Evolutionary conservation across 2,888 invertebrate species (phyloP).

Genomic region (Linnaemya vulpina): DNA sequence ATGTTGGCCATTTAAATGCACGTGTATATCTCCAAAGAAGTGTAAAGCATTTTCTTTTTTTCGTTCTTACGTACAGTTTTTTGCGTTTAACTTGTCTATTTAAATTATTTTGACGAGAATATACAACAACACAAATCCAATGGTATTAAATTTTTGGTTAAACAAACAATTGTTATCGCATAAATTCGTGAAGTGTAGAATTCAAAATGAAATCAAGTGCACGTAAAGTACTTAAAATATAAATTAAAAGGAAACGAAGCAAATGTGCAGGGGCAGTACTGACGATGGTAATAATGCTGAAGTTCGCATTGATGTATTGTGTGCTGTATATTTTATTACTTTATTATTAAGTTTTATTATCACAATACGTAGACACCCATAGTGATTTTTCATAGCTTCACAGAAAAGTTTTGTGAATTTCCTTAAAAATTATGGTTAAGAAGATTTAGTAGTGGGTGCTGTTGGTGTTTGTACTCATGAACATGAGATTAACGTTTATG

Average conservation of each 20-base stretch:
- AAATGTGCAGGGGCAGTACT: conserved; percentile 3
- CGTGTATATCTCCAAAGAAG: conserved; percentile 58
- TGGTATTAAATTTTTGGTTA: neutral
- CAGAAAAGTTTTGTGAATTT: no score
- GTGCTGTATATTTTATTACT: conserved; percentile 14
- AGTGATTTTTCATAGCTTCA: no score
- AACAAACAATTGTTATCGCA: neutral
- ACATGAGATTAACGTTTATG: conserved; percentile 54
- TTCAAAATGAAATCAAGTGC: conserved; percentile 60
- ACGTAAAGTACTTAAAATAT: conserved; percentile 41
- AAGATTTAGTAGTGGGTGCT: no score
- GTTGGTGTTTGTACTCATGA: conserved; percentile 58
- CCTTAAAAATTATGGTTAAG: conserved; percentile 4
- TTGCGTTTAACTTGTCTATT: conserved; percentile 56
- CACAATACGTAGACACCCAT: conserved; percentile 34
- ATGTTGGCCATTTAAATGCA: conserved; percentile 51
- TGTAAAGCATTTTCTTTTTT: conserved; percentile 39
- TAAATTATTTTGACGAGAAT: conserved; percentile 44
- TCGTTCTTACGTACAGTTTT: neutral
- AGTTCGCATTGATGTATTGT: neutral
- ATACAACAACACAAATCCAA: neutral
- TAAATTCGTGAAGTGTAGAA: conserved; percentile 21
- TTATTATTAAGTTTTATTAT: conserved; percentile 23
- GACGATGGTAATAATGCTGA: neutral
- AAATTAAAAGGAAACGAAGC: neutral